Base-by-base conservation (phyloP, 2,888 invertebrate genomes). In the Cantharis rustica region DNA sequence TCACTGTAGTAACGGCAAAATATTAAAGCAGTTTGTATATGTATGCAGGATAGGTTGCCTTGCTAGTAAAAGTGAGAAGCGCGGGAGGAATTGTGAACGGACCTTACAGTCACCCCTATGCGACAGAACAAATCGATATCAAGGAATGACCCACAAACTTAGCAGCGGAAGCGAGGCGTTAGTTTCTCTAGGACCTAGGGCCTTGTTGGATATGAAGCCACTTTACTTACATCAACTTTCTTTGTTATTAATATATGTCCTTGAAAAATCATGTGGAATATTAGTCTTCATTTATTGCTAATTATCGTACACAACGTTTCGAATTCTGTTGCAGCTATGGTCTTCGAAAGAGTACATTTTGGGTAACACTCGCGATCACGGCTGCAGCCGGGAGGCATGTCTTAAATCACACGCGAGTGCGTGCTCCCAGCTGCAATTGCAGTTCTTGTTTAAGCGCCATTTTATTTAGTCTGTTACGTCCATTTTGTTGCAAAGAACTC, bases 251-350 rank as follows among this genome's bases (percentile, higher is more conserved):
- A 83, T 85, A 84, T 86, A 85, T 86, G 86, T 87, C 86, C 86
- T 85, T 86, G 87, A 86, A 86, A 86, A 86, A 86, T 84, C 87
- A 87, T 87, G 84, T 83, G 85, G 83, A 84, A 85, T 85, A 85
- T 86, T 86, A 86, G 86, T 87, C 87, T 87, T 87, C 87, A 87
- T 87, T 86, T 87, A 87, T 86, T 87, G 87, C 86, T 86, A 85
- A 85, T 85, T 85, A 84, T 84, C 82, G 81, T 83, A 80, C 83
- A 84, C 85, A 84, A 84, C 82, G 81, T 81, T 82, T 81, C 81
- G 80, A 83, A 83, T 81, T 81, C 81, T 81, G 79, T 82, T 82
- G 83, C 83, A 83, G 81, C 81, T 79, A 80, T 76, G 77, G 77
- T 76, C 77, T 79, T 75, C 79, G 82, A 84, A 82, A 83, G 82